Evolutionary conservation across 2,113 vertebrate genomes (phyloP).

Genomic region (Callipepla squamata): DNA sequence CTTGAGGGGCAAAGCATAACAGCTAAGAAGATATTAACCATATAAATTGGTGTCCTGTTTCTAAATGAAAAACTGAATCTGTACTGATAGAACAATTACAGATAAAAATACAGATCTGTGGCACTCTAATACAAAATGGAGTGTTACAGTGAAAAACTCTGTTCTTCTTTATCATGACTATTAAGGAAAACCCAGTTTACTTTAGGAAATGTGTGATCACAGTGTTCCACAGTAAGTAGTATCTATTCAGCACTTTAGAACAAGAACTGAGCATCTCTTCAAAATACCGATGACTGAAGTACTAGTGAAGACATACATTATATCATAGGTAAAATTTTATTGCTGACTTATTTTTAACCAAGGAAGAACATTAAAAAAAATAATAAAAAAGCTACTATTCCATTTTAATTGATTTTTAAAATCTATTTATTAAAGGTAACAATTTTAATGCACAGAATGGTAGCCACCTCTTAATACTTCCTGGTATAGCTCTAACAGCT

Average conservation of each 20-base stretch:
- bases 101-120: neutral
- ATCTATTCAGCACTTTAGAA: neutral
- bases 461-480: neutral
- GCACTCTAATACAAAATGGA: neutral
- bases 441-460: neutral
- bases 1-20: neutral
- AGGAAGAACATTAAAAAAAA: neutral
- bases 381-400: neutral
- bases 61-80: neutral
- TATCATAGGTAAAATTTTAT: neutral
- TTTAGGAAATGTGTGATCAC: neutral
- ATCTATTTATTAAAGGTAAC: neutral
- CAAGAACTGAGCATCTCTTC: neutral
- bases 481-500: neutral
- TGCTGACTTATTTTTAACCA: neutral
- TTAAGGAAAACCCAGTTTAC: neutral
- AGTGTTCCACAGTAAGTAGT: neutral
- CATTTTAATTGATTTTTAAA: neutral
- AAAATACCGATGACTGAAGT: neutral
- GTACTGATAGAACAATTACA: neutral
- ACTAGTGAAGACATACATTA: neutral
- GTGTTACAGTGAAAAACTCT: neutral
- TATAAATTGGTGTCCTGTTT: neutral
- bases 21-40: neutral
- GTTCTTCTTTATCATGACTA: neutral